Evolutionary conservation across 2,797 vertebrate species (phyloP), one percentile per base, ranked within the genome.

Genomic region (Scarus forsteni): DNA sequence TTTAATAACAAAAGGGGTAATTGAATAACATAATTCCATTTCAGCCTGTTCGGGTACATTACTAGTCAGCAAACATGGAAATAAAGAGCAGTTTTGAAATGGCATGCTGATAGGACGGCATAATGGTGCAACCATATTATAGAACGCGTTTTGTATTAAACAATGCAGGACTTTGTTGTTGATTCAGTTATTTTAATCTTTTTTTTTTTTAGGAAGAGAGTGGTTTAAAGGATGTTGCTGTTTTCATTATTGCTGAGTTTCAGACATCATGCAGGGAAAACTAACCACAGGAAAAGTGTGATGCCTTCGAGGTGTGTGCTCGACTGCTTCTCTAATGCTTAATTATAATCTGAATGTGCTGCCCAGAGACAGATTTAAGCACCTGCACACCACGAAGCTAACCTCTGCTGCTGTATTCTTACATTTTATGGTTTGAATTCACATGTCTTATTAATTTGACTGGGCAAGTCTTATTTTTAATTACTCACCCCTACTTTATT

Each of bases 1-100:
- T 55, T n/a, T 19, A 66, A 71, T 72, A 35, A 44, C 6, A 58
- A 15, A 8, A 5, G 34, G 18, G n/a, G 15, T 68, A n/a, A 64
- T 50, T 46, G 50, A 40, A 12, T 18, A 42, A 44, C 36, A 45
- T 45, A n/a, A 66, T 16, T 54, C 18, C 9, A 45, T 16, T 39
- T 59, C 7, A 70, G 12, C 14, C 39, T 35, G 15, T 59, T 67
- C 46, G 40, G 18, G 8, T 52, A 40, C 40, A 49, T 66, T 44
- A 53, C 34, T 34, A 36, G 14, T 36, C 65, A 35, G 36, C 11
- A 56, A 34, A 62, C 27, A 40, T 10, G 8, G 48, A 14, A 61
- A 36, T 18, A 56, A 39, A 39, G 11, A n/a, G 42, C 8, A 19
- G 7, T 27, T 18, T 38, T 50, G 1, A n/a, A 56, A 34, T 59